Conservation (phyloP, 2,797 vertebrate species). For the Diplodus sargus region DNA sequence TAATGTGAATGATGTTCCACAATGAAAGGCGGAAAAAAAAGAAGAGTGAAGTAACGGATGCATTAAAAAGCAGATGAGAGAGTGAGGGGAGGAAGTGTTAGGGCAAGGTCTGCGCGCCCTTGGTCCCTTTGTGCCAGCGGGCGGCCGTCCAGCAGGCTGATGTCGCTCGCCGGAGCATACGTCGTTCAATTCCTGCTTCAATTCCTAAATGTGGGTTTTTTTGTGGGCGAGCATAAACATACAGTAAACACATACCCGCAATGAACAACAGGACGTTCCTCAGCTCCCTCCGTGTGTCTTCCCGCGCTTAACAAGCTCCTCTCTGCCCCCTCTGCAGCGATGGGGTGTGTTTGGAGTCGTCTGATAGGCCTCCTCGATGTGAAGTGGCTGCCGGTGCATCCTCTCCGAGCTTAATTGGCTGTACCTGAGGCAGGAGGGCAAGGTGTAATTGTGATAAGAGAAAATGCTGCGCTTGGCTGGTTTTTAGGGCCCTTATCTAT, state of each 20-base stretch:
- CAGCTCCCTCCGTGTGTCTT: conserved; percentile 22
- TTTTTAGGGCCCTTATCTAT: conserved; percentile 84
- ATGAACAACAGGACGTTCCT: not conserved
- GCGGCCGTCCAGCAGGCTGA: conserved; percentile 14
- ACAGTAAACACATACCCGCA: conserved; percentile 7
- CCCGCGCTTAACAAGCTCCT: conserved; percentile 47
- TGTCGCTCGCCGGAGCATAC: conserved; percentile 10
- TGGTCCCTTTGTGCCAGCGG: conserved; percentile 47
- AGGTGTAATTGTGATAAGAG: conserved; percentile 84
- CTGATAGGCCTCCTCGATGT: conserved; percentile 66
- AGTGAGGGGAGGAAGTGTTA: conserved; percentile 22
- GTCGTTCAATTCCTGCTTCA: conserved; percentile 17
- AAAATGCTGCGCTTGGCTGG: conserved; percentile 80
- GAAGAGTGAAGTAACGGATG: conserved; percentile 39
- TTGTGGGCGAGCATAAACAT: not conserved
- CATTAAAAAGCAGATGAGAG: conserved; percentile 57
- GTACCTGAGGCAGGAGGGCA: conserved; percentile 80
- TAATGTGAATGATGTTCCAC: conserved; percentile 58
- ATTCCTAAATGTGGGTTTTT: not conserved
- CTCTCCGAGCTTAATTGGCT: conserved; percentile 80
- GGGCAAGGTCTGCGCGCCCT: conserved; percentile 53
- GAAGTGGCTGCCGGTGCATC: conserved; percentile 67
- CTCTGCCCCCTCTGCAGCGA: conserved; percentile 35
- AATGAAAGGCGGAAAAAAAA: conserved; percentile 35
- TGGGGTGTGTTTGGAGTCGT: conserved; percentile 49